Base-by-base conservation (phyloP, 2,113 vertebrate genomes). In the Nipponia nippon region DNA sequence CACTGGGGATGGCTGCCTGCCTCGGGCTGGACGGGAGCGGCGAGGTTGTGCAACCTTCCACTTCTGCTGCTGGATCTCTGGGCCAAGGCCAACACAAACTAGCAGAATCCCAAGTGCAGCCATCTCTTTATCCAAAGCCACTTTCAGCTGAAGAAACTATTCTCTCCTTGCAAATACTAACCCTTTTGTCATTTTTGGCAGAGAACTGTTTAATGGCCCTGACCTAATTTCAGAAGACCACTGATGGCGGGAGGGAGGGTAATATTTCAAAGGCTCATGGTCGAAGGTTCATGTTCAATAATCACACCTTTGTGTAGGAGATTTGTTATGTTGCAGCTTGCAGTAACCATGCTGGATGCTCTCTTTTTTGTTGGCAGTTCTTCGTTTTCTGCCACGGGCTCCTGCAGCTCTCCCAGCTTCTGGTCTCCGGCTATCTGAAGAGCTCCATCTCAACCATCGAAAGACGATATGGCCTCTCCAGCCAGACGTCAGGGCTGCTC, bases 381-480 rank as follows among this genome's bases (percentile, higher is more conserved):
- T 99, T 99, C 4, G 98, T 99, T 10, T 80, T 99, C 17, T 99
- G 99, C 88, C 99, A 99, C 13, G 99, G 99, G 36, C 76, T 99
- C 46, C 98, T 99, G 72, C 99, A 99, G 95, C 96, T 99, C 82
- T 85, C 99, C 0, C 99, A 99, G 97, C 98, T 99, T 50, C 90
- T 99, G 98, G 98, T 99, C 30, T 99, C 99, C 0, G 98, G 99
- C 18, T 99, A 99, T 89, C 98, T 99, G 97, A 99, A 99, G 97
- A 99, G 99, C 89, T 99, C 99, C 97, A 99, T 99, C 94, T 99
- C 99, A 42, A 99, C 99, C 34, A 99, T 99, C 4, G 99, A 99
- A 98, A 98, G 96, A 70, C 98, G 99, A 40, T 99, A 99, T 2
- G 99, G 99, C 34, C 97, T 99, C 36, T 98, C 99, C 96, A 99